These are phyloP conservation scores for Burhinus oedicnemus DNA, from an alignment of 2,113 vertebrate species.

Conservation along the genomic window DNA sequence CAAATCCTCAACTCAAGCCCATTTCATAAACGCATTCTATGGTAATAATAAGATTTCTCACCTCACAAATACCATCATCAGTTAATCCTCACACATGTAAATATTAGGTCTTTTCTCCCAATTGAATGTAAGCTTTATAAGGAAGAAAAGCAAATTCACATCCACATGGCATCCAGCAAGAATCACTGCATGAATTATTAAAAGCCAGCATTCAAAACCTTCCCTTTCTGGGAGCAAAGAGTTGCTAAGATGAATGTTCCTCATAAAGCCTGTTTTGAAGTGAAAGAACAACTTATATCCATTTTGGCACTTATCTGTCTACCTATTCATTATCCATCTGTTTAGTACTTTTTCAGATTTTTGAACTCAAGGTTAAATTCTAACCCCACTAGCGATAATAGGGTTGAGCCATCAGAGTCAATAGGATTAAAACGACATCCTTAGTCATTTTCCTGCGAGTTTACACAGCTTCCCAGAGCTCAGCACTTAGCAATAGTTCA, in stretches of 20 bases:
- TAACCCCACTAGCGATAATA: neutral
- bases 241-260: neutral
- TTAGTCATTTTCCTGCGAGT: neutral
- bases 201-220: constrained; percentile 4
- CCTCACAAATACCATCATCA: neutral
- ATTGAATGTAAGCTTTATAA: constrained; percentile 12
- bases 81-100: constrained; percentile 46
- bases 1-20: neutral
- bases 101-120: constrained; percentile 49
- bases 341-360: neutral
- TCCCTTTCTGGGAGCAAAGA: neutral
- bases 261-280: neutral
- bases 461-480: neutral
- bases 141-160: constrained; percentile 39
- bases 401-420: neutral
- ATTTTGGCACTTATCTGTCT: neutral
- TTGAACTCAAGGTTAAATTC: constrained; percentile 22
- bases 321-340: neutral
- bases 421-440: neutral
- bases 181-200: constrained; percentile 45
- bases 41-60: constrained; percentile 28
- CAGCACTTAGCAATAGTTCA: neutral
- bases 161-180: neutral
- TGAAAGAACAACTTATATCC: neutral
- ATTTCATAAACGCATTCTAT: neutral